phyloP scores from a whole-genome alignment of 2,797 vertebrate genomes.

The Thamnophis elegans region DNA sequence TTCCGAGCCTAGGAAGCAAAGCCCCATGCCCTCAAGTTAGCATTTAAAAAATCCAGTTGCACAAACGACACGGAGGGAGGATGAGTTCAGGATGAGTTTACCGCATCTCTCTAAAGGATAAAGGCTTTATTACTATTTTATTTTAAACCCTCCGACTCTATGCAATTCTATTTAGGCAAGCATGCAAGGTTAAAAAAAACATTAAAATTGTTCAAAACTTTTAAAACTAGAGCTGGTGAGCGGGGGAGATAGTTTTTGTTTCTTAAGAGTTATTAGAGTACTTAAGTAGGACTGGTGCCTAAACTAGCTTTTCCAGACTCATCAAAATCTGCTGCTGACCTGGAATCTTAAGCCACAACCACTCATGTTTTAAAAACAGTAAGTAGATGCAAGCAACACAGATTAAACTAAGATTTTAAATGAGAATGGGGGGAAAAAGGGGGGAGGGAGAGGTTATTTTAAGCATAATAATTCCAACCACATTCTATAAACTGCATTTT shows the following conservation, averaged over 20 bases:
- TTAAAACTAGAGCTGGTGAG: neutral
- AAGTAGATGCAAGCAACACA: neutral
- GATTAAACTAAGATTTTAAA: neutral
- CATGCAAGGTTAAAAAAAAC: neutral
- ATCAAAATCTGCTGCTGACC: neutral
- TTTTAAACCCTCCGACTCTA: neutral
- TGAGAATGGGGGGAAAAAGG: neutral
- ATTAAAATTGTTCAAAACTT: neutral
- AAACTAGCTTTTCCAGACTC: neutral
- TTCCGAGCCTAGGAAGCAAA: conserved; percentile 82
- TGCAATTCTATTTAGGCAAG: neutral
- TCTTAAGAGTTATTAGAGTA: neutral
- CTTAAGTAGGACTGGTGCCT: neutral
- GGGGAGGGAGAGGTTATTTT: neutral
- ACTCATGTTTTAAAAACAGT: neutral
- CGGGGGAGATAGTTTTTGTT: neutral
- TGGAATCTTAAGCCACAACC: neutral
- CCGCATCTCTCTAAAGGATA: neutral
- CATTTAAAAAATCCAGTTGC: neutral
- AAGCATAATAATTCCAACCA: neutral
- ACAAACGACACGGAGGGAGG: neutral
- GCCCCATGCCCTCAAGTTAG: neutral
- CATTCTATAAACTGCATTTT: neutral
- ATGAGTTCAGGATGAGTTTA: neutral
- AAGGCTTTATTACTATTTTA: neutral